Conservation (phyloP, 2,888 invertebrate species). For the Pseudococcus jackbeardsleyi region DNA sequence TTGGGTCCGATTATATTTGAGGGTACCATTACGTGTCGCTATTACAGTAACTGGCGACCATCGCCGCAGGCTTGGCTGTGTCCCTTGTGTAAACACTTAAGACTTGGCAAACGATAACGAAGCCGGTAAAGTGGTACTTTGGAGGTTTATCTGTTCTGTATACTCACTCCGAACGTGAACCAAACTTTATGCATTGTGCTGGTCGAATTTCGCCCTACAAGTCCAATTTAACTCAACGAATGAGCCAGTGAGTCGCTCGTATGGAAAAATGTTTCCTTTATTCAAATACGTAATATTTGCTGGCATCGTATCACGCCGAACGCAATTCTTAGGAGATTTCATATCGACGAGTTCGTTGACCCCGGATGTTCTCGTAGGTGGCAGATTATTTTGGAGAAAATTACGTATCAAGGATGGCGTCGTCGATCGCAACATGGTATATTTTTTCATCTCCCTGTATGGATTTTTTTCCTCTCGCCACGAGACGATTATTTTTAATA, state of each 20-base stretch:
- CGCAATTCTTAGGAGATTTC: not conserved
- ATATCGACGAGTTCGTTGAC: not conserved
- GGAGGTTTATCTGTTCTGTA: not conserved
- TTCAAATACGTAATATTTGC: not conserved
- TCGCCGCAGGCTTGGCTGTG: not conserved
- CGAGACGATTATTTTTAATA: not conserved
- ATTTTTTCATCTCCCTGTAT: not conserved
- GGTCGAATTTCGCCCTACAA: not conserved
- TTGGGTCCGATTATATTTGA: conserved; percentile 13
- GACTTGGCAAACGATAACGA: conserved; percentile 11
- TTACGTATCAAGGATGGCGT: not conserved
- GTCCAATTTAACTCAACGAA: not conserved
- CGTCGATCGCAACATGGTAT: not conserved
- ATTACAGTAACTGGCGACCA: conserved; percentile 3
- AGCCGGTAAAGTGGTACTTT: conserved; percentile 26
- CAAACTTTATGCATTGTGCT: conserved; percentile 21
- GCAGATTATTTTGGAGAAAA: not conserved
- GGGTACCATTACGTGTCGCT: conserved; percentile 9
- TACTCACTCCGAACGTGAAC: too few relatives aligned
- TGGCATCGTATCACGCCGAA: not conserved
- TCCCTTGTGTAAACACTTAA: conserved; percentile 36
- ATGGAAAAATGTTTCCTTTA: not conserved
- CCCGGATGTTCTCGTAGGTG: not conserved
- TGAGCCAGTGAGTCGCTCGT: not conserved
- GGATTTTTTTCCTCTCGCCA: not conserved